Percentiles rank a stretch among this genome's conserved stretches.
Evolutionary conservation across 2,113 vertebrate genomes (phyloP).

Genomic region (Pipra filicauda): DNA sequence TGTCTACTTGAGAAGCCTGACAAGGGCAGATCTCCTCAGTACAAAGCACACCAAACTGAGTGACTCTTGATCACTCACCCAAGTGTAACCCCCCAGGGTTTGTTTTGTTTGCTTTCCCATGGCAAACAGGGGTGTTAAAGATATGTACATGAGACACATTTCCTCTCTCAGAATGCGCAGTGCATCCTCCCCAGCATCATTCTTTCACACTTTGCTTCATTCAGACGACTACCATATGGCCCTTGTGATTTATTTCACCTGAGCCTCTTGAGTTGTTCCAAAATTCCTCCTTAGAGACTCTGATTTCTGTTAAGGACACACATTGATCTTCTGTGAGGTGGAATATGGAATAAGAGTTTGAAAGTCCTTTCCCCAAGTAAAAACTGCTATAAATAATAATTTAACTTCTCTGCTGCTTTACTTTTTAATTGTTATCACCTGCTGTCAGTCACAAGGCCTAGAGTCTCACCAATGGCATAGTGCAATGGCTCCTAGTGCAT

Average conservation of each 20-base stretch:
- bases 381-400: not conserved
- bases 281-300: not conserved
- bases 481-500: not conserved
- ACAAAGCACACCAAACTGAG: not conserved
- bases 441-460: not conserved
- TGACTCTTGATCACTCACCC: fast-evolving
- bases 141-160: not conserved
- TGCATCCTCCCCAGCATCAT: not conserved
- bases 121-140: not conserved
- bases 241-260: not conserved
- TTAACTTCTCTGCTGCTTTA: not conserved
- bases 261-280: not conserved
- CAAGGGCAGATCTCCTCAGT: not conserved
- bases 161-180: not conserved
- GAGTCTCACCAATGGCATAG: not conserved
- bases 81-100: not conserved
- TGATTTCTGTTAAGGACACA: not conserved
- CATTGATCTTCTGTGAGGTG: not conserved
- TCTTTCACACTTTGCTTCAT: not conserved
- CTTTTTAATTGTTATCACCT: not conserved
- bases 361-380: not conserved
- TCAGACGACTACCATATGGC: not conserved
- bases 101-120: not conserved
- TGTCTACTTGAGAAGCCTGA: not conserved
- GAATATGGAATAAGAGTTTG: not conserved